Evolutionary conservation across 2,888 invertebrate species (phyloP), one percentile per base, ranked within the genome.

Genomic region (Torymus auratus): DNA sequence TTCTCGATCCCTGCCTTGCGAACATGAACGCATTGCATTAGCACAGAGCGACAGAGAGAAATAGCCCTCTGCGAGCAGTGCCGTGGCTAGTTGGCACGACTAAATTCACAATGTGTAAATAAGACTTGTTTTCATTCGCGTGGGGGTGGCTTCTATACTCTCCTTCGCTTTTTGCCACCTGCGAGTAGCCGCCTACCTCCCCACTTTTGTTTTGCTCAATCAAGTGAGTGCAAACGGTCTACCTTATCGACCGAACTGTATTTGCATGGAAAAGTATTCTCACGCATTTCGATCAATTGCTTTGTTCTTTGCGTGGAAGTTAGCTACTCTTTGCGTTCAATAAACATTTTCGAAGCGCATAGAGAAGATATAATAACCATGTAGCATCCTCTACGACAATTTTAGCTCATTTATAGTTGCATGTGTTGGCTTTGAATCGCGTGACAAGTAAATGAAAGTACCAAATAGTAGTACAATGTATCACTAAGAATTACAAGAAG

Each of bases 371-470:
- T 41, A 41, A 41, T 41, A 41, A 10, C 41, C 41, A 41, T 5
- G 7, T 7, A 41, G 41, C 7, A 41, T 41, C 7, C 7, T 10
- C 14, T 41, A 20, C 5, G 14, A 28, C 28, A n/a, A 68, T 14
- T 56, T 62, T 20, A 58, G 53, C n/a, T 79, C 74, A 69, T 69
- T 74, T 12, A 20, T 12, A 20, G n/a, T 50, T 52, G n/a, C n/a
- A n/a, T n/a, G 56, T 62, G 58, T 78, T 62, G 56, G 60, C 56
- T 52, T 12, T 58, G 56, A 70, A 73, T 79, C 74, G 79, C 74
- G 79, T 79, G 74, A 74, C 64, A 77, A 77, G 55, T 60, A 56
- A 62, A 70, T 64, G 77, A 77, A 77, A 62, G 64, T 55, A 64
- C 64, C 77, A 62, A 77, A 55, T 64, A 70, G 15, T 50, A 28